phyloP scores from a whole-genome alignment of 2,888 invertebrate genomes.

The Drosophila fungiperda region DNA sequence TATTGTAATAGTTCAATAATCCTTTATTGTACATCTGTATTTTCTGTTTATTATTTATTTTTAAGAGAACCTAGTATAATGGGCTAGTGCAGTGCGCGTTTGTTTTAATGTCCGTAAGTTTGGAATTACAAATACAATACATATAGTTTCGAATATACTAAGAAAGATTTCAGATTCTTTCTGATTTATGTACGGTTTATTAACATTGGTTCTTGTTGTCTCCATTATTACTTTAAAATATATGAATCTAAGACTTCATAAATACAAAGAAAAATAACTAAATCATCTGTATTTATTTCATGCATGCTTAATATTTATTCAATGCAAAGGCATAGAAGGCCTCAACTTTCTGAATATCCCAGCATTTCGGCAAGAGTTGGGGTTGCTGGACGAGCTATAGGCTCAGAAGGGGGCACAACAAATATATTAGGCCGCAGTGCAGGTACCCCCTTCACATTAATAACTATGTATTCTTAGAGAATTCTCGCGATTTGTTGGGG shows the following conservation, averaged over 20 bases:
- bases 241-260: not conserved
- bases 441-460: too few species aligned
- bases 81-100: conserved; percentile 1
- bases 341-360: too few species aligned
- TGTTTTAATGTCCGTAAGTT: not conserved
- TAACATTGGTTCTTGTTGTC: not conserved
- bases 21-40: not conserved
- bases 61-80: not conserved
- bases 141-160: not conserved
- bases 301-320: not conserved
- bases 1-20: not conserved
- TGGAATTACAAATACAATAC: not conserved
- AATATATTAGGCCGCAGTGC: too few species aligned
- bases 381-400: too few species aligned
- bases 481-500: not conserved
- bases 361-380: too few species aligned
- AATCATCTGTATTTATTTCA: not conserved
- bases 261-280: not conserved
- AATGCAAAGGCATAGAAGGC: too few species aligned
- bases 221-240: not conserved
- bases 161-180: not conserved
- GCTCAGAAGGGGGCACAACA: too few species aligned
- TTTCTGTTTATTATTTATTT: not conserved
- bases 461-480: not conserved
- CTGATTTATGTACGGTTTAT: not conserved